Percentiles rank a stretch among this genome's conserved stretches.
phyloP scores from a whole-genome alignment of 2,888 invertebrate genomes.

The Chaitophorus viminalis region DNA sequence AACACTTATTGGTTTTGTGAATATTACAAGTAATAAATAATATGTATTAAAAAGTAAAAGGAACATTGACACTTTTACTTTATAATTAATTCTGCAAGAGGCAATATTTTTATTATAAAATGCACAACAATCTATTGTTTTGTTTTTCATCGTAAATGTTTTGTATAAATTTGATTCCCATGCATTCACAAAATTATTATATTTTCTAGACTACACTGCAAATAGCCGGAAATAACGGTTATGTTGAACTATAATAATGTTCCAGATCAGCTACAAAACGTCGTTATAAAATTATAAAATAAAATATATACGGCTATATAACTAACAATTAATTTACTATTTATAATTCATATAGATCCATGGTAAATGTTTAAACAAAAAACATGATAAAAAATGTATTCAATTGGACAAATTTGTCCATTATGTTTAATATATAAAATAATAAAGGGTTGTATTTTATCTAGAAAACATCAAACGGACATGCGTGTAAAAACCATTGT shows the following conservation, averaged over 20 bases:
- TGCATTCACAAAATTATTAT: slow-evolving; percentile 28
- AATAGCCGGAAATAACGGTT: slow-evolving; percentile 42
- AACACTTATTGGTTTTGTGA: slow-evolving; percentile 8
- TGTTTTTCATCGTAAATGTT: background rate
- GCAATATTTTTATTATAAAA: slow-evolving; percentile 4
- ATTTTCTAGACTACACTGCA: background rate
- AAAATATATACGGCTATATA: background rate
- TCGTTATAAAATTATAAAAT: too few species aligned
- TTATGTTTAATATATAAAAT: too few species aligned
- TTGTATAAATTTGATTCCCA: slow-evolving; percentile 13
- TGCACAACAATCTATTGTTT: slow-evolving; percentile 8
- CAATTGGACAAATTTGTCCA: too few species aligned
- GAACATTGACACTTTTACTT: slow-evolving; percentile 21
- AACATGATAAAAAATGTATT: too few species aligned
- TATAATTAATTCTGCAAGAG: background rate
- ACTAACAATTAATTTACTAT: background rate
- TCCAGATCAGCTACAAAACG: background rate
- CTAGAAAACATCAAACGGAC: too few species aligned
- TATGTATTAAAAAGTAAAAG: background rate
- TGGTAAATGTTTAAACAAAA: too few species aligned
- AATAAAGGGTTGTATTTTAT: too few species aligned
- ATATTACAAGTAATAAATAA: background rate
- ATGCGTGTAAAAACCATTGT: too few species aligned
- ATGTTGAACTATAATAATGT: background rate
- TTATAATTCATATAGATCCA: too few species aligned